Evolutionary conservation across 2,888 invertebrate species (phyloP).

Genomic region (Zhuqinia jingwanae): DNA sequence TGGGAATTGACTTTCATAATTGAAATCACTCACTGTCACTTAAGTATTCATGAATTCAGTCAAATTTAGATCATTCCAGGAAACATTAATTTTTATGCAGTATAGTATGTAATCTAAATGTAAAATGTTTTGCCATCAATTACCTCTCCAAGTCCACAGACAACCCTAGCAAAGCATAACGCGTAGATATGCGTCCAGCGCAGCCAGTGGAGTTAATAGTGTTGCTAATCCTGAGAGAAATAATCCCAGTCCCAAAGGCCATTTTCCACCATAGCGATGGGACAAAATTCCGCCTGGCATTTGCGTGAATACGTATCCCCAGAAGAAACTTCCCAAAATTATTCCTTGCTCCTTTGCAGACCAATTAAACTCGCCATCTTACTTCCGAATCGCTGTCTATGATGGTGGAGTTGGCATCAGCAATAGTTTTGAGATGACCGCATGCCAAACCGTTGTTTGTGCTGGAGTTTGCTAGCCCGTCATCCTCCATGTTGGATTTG

Average conservation of each 20-base stretch:
- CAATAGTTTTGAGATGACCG: slow-evolving; percentile 50
- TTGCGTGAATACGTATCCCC: slow-evolving; percentile 79
- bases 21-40: no score
- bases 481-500: not conserved
- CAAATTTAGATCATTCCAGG: not conserved
- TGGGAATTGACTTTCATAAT: not conserved
- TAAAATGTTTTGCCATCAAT: slow-evolving; percentile 59
- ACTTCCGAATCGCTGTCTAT: slow-evolving; percentile 1
- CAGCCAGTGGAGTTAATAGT: slow-evolving; percentile 91
- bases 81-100: no score
- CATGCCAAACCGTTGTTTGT: slow-evolving; percentile 44
- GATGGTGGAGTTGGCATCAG: slow-evolving; percentile 5
- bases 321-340: slow-evolving; percentile 80
- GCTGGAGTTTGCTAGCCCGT: slow-evolving; percentile 20
- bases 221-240: slow-evolving; percentile 91
- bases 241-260: slow-evolving; percentile 91
- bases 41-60: not conserved
- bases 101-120: not conserved
- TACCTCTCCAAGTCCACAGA: slow-evolving; percentile 92
- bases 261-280: slow-evolving; percentile 93
- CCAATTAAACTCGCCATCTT: slow-evolving; percentile 79
- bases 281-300: slow-evolving; percentile 83
- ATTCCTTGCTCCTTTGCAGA: slow-evolving; percentile 79
- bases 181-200: slow-evolving; percentile 85
- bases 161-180: slow-evolving; percentile 88